Evolutionary conservation across 1,140 invertebrate species (phyloP), one percentile per base, ranked within the genome.

Genomic region (Drosophila navojoa): DNA sequence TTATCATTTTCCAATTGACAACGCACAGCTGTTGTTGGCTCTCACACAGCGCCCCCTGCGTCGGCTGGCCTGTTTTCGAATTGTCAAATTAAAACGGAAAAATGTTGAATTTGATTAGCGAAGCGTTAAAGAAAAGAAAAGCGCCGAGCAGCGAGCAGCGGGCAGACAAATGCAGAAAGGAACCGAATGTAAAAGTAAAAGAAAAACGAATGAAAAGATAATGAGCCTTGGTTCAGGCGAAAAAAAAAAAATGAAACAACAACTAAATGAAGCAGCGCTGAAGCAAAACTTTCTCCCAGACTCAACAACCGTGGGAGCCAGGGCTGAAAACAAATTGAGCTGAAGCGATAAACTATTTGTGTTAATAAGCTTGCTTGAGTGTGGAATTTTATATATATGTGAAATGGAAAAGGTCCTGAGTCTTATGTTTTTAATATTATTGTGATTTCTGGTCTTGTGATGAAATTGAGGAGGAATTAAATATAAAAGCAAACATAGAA

Each of bases 61-160:
- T 1, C 29, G 11, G 6, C 54, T 38, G 60, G 74, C 63, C 77
- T 86, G 75, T 78, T 86, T 86, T 81, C 82, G 78, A 81, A 86
- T 87, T 86, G 82, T 87, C 82, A 82, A 87, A 89, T 89, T 87
- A 89, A 89, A 89, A 87, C 76, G 80, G 84, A 89, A 79, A 82
- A 89, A 87, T 87, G 82, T 82, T 89, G 84, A 87, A 87, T 87
- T 89, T 87, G 82, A 89, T 87, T 89, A 87, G 79, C 82, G 84
- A 71, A 87, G 82, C 82, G 82, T 82, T 79, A 87, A 82, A 77
- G 79, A 79, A 89, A 87, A 89, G 79, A 81, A 80, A 71, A 45
- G 4, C 13, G 38, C 53, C 19, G 47, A 13, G 5, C 53, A 49
- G 15, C 19, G 27, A 52, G 54, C 54, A 22, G 19, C 27, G 27